phyloP scores from a whole-genome alignment of 2,888 invertebrate species.

The Philereme transversata region DNA sequence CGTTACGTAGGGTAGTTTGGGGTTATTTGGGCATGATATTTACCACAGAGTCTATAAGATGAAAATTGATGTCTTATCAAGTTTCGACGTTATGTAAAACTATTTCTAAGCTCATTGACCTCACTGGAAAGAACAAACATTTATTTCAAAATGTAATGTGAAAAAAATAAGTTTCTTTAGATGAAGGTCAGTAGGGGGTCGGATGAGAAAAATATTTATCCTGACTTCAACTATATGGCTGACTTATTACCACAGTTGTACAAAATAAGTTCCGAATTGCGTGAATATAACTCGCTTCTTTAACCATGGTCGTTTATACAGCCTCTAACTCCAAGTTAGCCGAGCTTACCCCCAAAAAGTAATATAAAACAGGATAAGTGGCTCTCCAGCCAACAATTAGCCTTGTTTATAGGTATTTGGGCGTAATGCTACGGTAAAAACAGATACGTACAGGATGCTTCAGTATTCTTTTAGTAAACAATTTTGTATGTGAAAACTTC shows the following conservation, averaged over 20 bases:
- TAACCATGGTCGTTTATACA: conserved; percentile 7
- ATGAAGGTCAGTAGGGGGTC: too few species aligned
- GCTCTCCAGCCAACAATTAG: conserved; percentile 22
- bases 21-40: conserved; percentile 12
- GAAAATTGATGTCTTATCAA: conserved; percentile 14
- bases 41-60: conserved; percentile 1
- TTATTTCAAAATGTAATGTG: too few species aligned
- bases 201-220: too few species aligned
- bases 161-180: too few species aligned
- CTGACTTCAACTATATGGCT: too few species aligned
- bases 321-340: conserved; percentile 12
- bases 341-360: conserved; percentile 16
- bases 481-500: too few species aligned
- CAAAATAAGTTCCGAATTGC: background rate
- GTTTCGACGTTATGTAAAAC: too few species aligned
- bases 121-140: background rate
- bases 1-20: conserved; percentile 17
- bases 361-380: conserved; percentile 25
- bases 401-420: conserved; percentile 15
- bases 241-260: too few species aligned
- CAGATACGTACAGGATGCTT: too few species aligned
- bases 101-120: too few species aligned
- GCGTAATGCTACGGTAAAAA: conserved; percentile 1
- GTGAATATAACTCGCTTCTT: conserved; percentile 5
- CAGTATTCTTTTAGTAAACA: too few species aligned